These are phyloP conservation scores for Porphyrio hochstetteri DNA, from an alignment of 2,113 vertebrate genomes.

Conservation along the genomic window DNA sequence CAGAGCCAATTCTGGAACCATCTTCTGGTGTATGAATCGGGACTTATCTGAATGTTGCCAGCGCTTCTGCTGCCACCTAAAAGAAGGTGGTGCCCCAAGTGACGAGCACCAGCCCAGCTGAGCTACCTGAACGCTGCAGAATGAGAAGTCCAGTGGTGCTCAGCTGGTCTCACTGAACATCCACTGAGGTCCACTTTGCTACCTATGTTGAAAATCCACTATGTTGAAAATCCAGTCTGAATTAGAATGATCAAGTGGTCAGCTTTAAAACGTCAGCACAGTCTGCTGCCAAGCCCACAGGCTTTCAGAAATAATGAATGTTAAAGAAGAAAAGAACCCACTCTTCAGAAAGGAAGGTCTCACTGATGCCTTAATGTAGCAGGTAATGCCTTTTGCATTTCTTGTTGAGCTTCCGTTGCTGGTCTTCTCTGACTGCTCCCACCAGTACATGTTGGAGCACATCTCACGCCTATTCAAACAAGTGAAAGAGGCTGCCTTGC, in stretches of 20 bases:
- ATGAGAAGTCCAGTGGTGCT: not conserved
- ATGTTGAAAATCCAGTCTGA: not conserved
- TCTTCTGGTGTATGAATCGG: accelerated
- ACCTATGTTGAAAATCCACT: not conserved
- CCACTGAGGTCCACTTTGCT: not conserved
- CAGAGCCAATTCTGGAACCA: not conserved
- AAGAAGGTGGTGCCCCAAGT: not conserved
- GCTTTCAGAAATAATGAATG: not conserved
- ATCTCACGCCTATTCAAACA: constrained; percentile 49
- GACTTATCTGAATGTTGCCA: not conserved
- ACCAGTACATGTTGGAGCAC: constrained; percentile 26
- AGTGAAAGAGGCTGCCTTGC: constrained; percentile 25
- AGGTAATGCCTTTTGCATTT: constrained; percentile 17
- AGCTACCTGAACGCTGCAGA: not conserved
- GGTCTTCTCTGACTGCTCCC: not conserved
- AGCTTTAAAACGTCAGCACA: not conserved
- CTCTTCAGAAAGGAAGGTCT: not conserved
- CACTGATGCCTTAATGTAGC: not conserved
- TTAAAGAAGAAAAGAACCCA: not conserved
- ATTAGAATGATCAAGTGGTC: constrained; percentile 7
- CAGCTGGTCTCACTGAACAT: not conserved
- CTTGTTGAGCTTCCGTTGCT: not conserved
- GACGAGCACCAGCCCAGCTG: not conserved
- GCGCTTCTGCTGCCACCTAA: not conserved
- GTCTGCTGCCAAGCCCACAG: not conserved